Conservation (phyloP, 2,888 invertebrate species). For the Clivina fossor region DNA sequence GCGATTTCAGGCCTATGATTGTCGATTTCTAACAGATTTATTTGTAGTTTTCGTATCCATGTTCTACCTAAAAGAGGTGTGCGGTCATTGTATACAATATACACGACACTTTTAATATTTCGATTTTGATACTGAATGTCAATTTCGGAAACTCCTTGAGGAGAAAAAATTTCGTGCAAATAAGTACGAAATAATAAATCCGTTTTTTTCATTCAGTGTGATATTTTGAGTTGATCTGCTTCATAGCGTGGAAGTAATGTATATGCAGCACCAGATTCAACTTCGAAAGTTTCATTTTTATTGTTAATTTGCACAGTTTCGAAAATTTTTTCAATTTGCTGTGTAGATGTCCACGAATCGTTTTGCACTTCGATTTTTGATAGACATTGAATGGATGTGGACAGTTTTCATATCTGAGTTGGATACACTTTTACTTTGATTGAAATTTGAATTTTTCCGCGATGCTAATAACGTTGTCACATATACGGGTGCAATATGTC, state of each 20-base stretch:
- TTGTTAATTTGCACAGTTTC: background rate
- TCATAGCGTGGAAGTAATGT: background rate
- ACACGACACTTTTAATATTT: background rate
- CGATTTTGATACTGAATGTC: no score
- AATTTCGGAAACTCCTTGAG: no score
- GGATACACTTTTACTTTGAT: no score
- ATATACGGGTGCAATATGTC: background rate
- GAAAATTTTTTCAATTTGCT: background rate
- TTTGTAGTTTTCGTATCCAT: background rate
- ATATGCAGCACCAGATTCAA: constrained; percentile 6
- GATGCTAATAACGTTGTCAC: background rate
- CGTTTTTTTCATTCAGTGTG: no score
- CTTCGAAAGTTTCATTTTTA: background rate
- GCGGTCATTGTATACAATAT: constrained; percentile 1
- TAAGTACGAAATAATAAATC: no score
- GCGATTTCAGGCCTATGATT: no score
- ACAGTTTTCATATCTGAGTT: no score
- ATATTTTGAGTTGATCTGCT: no score
- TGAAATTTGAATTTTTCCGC: background rate
- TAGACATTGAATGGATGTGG: no score
- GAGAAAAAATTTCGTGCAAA: no score
- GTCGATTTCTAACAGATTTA: background rate
- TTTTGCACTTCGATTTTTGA: no score
- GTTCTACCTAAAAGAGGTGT: background rate
- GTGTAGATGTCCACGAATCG: background rate